A percentile compares a stretch with the other conserved stretches of the same genome.
These are phyloP conservation scores for Sisyra terminalis DNA, from an alignment of 2,888 invertebrate genomes.

Conservation along the genomic window DNA sequence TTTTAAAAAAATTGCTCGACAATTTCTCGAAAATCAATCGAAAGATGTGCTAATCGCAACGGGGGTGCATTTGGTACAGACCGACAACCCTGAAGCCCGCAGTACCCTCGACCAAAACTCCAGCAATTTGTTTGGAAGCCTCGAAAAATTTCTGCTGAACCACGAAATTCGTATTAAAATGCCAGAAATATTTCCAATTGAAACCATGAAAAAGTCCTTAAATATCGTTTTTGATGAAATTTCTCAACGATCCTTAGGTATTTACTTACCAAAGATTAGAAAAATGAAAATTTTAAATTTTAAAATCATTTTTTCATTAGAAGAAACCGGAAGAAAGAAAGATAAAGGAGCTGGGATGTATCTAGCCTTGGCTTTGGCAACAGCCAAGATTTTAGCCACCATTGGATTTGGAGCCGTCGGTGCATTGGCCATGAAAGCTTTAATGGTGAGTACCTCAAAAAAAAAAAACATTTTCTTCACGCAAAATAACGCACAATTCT, in stretches of 20 bases:
- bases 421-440: constrained; percentile 55
- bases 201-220: constrained; percentile 32
- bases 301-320: not conserved
- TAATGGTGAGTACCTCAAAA: constrained; percentile 19
- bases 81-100: constrained; percentile 28
- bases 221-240: constrained; percentile 36
- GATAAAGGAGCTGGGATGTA: constrained; percentile 34
- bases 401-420: constrained; percentile 60
- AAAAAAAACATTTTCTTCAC: not conserved
- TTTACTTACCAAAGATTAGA: constrained; percentile 17
- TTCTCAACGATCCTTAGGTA: constrained; percentile 30
- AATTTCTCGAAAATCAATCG: constrained; percentile 30
- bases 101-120: constrained; percentile 27
- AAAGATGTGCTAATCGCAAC: constrained; percentile 41
- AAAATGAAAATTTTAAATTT: too few species aligned
- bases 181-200: constrained; percentile 48
- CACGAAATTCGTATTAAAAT: constrained; percentile 58
- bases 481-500: not conserved
- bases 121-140: too few species aligned
- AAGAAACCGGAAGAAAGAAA: constrained; percentile 23
- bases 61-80: constrained; percentile 44
- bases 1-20: constrained; percentile 32
- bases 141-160: constrained; percentile 46
- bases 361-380: constrained; percentile 48
- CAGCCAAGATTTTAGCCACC: constrained; percentile 61